Percentiles rank a stretch among this genome's conserved stretches.
These are phyloP conservation scores for Tenrec ecaudatus DNA, from an alignment of 2,113 vertebrate genomes.

Conservation along the genomic window DNA sequence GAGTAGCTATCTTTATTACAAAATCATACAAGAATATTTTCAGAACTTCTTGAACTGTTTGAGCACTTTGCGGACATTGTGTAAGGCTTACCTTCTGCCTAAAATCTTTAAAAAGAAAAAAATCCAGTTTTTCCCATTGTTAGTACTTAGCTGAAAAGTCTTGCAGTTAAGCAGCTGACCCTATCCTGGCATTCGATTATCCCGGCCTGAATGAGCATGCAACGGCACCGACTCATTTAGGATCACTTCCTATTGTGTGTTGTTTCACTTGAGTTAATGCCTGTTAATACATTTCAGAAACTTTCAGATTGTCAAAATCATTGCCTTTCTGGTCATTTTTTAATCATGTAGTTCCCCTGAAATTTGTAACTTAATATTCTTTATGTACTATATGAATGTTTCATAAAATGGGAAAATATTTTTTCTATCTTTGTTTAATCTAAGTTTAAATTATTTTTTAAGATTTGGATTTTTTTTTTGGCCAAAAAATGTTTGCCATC, in stretches of 20 bases:
- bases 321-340: slow-evolving; percentile 27
- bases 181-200: slow-evolving; percentile 40
- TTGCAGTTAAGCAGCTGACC: neutral
- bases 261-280: slow-evolving; percentile 17
- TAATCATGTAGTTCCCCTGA: neutral
- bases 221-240: slow-evolving; percentile 41
- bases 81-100: neutral
- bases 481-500: neutral
- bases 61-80: neutral
- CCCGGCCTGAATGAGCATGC: slow-evolving; percentile 14
- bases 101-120: neutral
- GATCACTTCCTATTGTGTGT: neutral
- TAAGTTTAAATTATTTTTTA: slow-evolving; percentile 49
- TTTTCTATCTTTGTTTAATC: slow-evolving; percentile 15
- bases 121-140: neutral
- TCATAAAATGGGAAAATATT: slow-evolving; percentile 3
- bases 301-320: slow-evolving; percentile 14
- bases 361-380: slow-evolving; percentile 51
- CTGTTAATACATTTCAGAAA: slow-evolving; percentile 23
- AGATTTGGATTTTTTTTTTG: neutral
- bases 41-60: slow-evolving; percentile 16
- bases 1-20: neutral
- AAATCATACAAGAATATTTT: slow-evolving; percentile 38
- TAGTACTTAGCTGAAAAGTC: slow-evolving; percentile 42
- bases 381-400: neutral